A percentile compares a stretch with the other conserved stretches of the same genome.
These are phyloP conservation scores for Panthera uncia DNA, from an alignment of 2,113 vertebrate species.

Conservation along the genomic window DNA sequence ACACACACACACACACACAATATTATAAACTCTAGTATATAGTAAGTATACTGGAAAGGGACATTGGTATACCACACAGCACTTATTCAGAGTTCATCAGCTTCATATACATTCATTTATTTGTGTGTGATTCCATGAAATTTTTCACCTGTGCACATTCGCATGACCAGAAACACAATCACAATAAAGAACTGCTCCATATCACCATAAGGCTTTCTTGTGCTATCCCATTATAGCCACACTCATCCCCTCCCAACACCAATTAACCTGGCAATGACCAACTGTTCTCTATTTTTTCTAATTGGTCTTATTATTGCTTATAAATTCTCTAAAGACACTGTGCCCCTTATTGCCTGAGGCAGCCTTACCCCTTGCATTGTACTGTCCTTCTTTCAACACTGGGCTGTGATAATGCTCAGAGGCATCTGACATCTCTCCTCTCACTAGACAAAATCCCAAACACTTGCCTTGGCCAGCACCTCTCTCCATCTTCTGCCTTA, in stretches of 20 bases:
- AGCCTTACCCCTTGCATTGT: not conserved
- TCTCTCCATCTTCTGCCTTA: not conserved
- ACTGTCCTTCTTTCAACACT: not conserved
- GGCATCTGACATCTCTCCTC: not conserved
- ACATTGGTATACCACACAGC: not conserved
- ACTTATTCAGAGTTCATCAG: not conserved
- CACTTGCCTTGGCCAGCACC: rapidly evolving
- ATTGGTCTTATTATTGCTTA: not conserved
- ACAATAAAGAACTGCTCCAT: not conserved
- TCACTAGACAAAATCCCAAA: not conserved
- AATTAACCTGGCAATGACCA: not conserved
- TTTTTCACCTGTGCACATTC: not conserved
- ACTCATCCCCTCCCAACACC: not conserved
- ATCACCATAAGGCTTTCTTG: not conserved
- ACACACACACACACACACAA: too few species aligned
- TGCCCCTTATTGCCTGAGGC: not conserved
- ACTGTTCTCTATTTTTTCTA: not conserved
- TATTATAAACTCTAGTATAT: too few species aligned
- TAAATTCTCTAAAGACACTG: not conserved
- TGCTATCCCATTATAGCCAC: not conserved
- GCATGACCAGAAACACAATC: not conserved
- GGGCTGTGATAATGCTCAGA: not conserved
- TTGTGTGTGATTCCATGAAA: not conserved
- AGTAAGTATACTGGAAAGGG: not conserved
- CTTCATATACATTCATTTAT: not conserved